Evolutionary conservation across 2,888 invertebrate species (phyloP).

Genomic region (Blera fallax): DNA sequence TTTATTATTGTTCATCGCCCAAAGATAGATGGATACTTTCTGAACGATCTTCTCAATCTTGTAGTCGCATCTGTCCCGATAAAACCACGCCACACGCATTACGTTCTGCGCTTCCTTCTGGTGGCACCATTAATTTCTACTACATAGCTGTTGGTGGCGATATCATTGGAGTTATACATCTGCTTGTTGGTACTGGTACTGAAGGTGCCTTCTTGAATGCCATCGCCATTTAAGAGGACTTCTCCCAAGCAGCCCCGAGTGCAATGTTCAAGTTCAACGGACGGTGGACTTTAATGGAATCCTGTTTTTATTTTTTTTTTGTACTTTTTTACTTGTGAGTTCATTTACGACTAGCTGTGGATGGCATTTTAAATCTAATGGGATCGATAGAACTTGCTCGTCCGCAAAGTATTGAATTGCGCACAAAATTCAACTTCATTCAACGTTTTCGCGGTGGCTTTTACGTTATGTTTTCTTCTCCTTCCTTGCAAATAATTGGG

Average conservation of each 20-base stretch:
- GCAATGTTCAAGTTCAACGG: conserved; percentile 50
- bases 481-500: not conserved
- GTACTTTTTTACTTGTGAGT: not conserved
- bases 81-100: conserved; percentile 25
- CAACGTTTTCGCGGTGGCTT: not conserved
- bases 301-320: conserved; percentile 29
- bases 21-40: conserved; percentile 17
- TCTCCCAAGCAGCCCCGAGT: conserved; percentile 26
- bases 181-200: conserved; percentile 17
- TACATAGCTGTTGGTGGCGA: conserved; percentile 12
- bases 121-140: conserved; percentile 24
- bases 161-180: conserved; percentile 40
- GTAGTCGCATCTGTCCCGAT: conserved; percentile 50
- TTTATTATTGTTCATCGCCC: not conserved
- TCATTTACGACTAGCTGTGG: conserved; percentile 13
- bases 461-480: not conserved
- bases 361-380: conserved; percentile 38
- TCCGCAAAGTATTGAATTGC: conserved; percentile 10
- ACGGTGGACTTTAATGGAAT: conserved; percentile 36
- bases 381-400: conserved; percentile 31
- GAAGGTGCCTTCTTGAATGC: conserved; percentile 23
- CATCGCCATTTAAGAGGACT: conserved; percentile 32
- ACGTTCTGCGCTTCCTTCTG: not conserved
- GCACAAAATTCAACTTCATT: conserved; percentile 9
- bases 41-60: conserved; percentile 34